Evolutionary conservation across 2,113 vertebrate species (phyloP), one percentile per base, ranked within the genome.

Genomic region (Marmota monax): DNA sequence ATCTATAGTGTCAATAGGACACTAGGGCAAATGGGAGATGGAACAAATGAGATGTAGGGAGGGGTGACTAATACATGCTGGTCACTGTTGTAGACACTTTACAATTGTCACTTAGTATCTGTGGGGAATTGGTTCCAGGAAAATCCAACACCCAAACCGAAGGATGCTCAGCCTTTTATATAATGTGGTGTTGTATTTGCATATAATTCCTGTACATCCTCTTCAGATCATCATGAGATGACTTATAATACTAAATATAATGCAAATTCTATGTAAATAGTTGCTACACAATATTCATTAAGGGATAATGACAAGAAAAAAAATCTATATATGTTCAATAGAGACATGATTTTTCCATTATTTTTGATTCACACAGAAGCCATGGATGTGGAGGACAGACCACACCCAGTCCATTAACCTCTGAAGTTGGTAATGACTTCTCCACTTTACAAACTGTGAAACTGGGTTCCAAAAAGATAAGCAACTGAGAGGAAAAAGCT

Each of bases 1-100:
- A 85, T 78, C 67, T 61, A 37, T 83, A 78, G 70, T 63, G 16
- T 77, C 27, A 83, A 20, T 0, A 83, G 14, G 12, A 12, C 13
- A 56, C 12, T 5, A 70, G 25, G 32, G 14, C 29, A 70, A 91
- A 45, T 16, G 12, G 17, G 20, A 76, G 23, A 29, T 2, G 3
- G 22, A 34, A 25, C 13, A 7, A 72, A 32, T 39, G 22, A 37
- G 32, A 84, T 20, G 16, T 22, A 67, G 22, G 4, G 23, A 84
- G 27, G 67, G 0, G 20, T 4, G 0, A 7, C 14, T 20, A 32
- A 53, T 1, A 25, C 0, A 69, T 2, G 1, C 17, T 10, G 74
- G 69, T 51, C 22, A 32, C 20, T 18, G 7, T 22, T 22, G 37
- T 53, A 32, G 48, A 77, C 37, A n/a, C 14, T 37, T 53, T 34